A percentile compares a stretch with the other conserved stretches of the same genome.
phyloP scores from a whole-genome alignment of 2,888 invertebrate species.

The Rotaria macrura region DNA sequence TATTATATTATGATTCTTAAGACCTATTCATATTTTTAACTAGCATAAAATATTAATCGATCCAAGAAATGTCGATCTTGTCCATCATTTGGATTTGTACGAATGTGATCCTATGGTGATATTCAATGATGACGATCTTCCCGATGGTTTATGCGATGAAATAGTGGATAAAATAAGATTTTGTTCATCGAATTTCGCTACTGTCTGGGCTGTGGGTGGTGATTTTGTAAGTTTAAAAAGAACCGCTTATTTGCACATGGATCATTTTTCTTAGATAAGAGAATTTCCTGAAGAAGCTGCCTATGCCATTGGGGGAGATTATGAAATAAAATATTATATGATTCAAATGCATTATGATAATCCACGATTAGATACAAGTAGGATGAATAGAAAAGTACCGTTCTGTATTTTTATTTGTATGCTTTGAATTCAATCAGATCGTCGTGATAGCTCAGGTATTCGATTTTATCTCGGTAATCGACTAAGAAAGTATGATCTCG shows the following conservation, averaged over 20 bases:
- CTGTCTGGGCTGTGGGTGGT: slow-evolving; percentile 32
- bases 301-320: slow-evolving; percentile 30
- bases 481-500: slow-evolving; percentile 24
- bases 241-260: background rate
- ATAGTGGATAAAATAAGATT: background rate
- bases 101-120: slow-evolving; percentile 10
- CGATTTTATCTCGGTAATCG: slow-evolving; percentile 25
- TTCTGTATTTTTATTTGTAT: background rate
- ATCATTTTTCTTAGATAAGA: background rate
- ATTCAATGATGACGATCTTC: background rate
- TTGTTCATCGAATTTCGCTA: slow-evolving; percentile 18
- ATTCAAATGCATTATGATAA: slow-evolving; percentile 32
- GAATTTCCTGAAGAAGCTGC: slow-evolving; percentile 13
- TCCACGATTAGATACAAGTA: slow-evolving; percentile 5
- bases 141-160: background rate
- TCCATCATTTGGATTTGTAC: slow-evolving; percentile 30
- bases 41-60: background rate
- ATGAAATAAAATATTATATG: slow-evolving; percentile 23
- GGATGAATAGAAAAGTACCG: background rate
- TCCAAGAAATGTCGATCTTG: background rate
- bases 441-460: slow-evolving; percentile 11
- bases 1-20: background rate
- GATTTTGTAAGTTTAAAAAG: background rate
- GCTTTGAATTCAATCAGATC: background rate
- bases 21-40: background rate